A percentile compares a stretch with the other conserved stretches of the same genome.
Evolutionary conservation across 37 sponge, comb jelly and placozoan species (phyloP).

Genomic region (Spongilla lacustris): DNA sequence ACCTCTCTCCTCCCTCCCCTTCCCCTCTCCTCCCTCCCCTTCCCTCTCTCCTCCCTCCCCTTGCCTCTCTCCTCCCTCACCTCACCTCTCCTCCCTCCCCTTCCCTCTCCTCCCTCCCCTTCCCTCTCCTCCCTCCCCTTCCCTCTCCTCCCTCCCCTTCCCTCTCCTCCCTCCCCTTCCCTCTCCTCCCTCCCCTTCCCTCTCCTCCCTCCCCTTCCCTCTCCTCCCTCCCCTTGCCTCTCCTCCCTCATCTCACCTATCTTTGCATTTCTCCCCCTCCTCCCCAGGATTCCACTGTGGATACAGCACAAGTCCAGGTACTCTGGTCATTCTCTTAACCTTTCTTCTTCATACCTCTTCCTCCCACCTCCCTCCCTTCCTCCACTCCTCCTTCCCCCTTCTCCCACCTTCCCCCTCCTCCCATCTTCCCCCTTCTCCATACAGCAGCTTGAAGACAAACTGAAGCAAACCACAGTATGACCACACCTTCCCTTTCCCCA

Average conservation of each 20-base stretch:
- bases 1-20: background rate
- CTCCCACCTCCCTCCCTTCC: too few species aligned
- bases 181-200: background rate
- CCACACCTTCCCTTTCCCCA: too few species aligned
- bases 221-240: background rate
- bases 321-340: too few species aligned
- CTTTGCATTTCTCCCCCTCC: background rate
- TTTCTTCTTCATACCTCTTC: too few species aligned
- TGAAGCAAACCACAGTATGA: too few species aligned
- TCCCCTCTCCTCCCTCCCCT: background rate
- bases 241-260: background rate
- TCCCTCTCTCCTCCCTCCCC: too few species aligned
- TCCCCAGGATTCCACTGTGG: background rate
- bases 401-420: too few species aligned
- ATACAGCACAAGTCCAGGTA: slow-evolving; percentile 10
- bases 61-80: background rate
- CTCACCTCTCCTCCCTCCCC: background rate
- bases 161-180: background rate
- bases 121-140: background rate
- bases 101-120: background rate
- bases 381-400: too few species aligned
- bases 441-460: too few species aligned
- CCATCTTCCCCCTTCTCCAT: too few species aligned
- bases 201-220: background rate
- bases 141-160: slow-evolving; percentile 11